phyloP scores from a whole-genome alignment of 2,888 invertebrate species.

The Melikaiella ostensackeni region DNA sequence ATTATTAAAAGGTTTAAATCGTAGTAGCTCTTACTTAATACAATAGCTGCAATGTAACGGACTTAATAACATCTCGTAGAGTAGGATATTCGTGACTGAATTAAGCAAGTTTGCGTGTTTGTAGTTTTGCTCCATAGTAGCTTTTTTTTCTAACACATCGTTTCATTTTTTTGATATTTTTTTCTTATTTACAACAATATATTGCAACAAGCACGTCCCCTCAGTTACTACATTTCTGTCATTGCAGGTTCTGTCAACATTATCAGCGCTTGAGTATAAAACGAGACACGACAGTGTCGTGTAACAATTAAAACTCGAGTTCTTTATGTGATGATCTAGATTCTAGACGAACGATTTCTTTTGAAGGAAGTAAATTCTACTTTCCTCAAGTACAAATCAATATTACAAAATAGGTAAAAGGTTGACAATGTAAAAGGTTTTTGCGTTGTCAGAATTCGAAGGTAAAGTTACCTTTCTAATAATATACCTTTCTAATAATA shows the following conservation, averaged over 20 bases:
- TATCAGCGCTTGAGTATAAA: slow-evolving; percentile 34
- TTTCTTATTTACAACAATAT: slow-evolving; percentile 40
- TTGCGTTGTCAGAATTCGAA: slow-evolving; percentile 34
- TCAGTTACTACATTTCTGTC: slow-evolving; percentile 4
- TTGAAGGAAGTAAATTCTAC: slow-evolving; percentile 14
- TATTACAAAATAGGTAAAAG: slow-evolving; percentile 22
- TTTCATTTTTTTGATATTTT: slow-evolving; percentile 26
- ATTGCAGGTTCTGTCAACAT: slow-evolving; percentile 5
- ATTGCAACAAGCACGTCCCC: slow-evolving; percentile 37
- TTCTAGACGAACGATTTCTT: slow-evolving; percentile 14
- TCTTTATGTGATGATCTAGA: slow-evolving; percentile 13
- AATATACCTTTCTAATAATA: slow-evolving; percentile 34
- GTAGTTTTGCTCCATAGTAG: slow-evolving; percentile 19
- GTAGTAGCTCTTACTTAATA: slow-evolving; percentile 27
- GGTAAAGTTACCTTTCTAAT: slow-evolving; percentile 15
- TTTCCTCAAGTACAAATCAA: slow-evolving; percentile 36
- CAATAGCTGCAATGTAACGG: slow-evolving; percentile 28
- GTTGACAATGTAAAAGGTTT: slow-evolving; percentile 12
- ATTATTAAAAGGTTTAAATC: slow-evolving; percentile 31
- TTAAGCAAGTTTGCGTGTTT: slow-evolving; percentile 21
- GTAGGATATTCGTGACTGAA: slow-evolving; percentile 37
- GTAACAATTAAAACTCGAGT: slow-evolving; percentile 13
- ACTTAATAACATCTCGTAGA: slow-evolving; percentile 27
- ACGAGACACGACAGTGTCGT: background rate
- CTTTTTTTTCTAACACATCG: slow-evolving; percentile 17